Base-by-base conservation (phyloP, 2,113 vertebrate species). In the Lepus americanus region DNA sequence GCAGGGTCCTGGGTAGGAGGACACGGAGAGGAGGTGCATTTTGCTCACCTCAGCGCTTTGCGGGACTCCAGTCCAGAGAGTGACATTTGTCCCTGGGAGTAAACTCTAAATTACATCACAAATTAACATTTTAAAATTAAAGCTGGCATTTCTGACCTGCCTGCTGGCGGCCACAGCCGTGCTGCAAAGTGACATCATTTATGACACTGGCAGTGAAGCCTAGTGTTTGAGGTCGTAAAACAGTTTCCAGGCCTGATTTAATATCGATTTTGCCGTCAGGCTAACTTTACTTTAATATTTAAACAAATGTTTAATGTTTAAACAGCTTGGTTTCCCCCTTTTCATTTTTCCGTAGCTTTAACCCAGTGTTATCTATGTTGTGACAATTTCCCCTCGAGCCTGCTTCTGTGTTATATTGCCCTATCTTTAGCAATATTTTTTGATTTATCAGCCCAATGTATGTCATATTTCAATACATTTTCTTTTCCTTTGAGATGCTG, bases 251-350 rank as follows among this genome's bases (percentile, higher is more conserved):
- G 96, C 96, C 96, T 98, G 97, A 98, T 98, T 97, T 98, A 98
- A 97, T 98, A 98, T 98, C 7, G 98, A 98, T 98, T 98, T 98
- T 98, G 95, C 97, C 97, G 97, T 98, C 98, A 98, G 97, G 94
- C 84, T 98, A 97, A 98, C 96, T 97, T 98, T 98, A 95, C 94
- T 98, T 98, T 97, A 98, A 97, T 98, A 97, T 98, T 98, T 97
- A 97, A 98, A 97, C 95, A 97, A 98, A 97, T 97, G 94, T 96
- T 96, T 97, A 96, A 98, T 94, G 89, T 94, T 97, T 96, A 97
- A 98, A 92, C 79, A 96, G 96, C 97, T 97, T 89, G 5, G 14
- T 70, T 94, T 66, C 95, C 67, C 86, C 96, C 90, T 94, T 97
- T 96, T 90, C 64, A 59, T 96, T 98, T 97, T 97, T 96, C 93